A percentile compares a stretch with the other conserved stretches of the same genome.
Conservation (phyloP, 2,797 vertebrate genomes). For the Amazona ochrocephala region DNA sequence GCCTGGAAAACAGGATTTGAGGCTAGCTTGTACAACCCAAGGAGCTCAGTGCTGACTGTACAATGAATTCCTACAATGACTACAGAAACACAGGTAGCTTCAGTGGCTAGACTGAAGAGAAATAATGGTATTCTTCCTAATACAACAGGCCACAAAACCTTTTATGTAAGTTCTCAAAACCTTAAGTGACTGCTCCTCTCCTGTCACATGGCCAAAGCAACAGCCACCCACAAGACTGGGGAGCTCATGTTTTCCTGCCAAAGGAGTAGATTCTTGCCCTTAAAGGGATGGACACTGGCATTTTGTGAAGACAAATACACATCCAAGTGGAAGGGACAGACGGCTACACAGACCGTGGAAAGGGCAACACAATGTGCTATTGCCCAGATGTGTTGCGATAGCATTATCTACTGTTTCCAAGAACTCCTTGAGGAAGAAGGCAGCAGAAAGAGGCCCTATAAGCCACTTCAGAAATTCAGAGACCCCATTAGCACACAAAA, state of each 20-base stretch:
- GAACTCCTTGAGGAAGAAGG: background rate
- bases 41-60: background rate
- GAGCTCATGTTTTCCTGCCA: background rate
- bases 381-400: background rate
- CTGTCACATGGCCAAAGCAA: background rate
- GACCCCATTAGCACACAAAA: background rate
- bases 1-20: background rate
- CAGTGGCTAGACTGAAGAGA: background rate
- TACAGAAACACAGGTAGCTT: background rate
- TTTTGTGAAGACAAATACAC: background rate
- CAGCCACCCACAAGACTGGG: accelerated
- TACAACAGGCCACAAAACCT: background rate
- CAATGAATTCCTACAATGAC: background rate
- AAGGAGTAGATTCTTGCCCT: background rate
- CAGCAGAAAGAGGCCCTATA: background rate
- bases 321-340: background rate
- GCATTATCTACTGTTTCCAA: background rate
- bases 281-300: background rate
- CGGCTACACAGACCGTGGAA: background rate
- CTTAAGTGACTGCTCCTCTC: background rate
- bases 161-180: background rate
- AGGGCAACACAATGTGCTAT: background rate
- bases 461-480: background rate
- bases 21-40: background rate
- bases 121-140: background rate